phyloP scores from a whole-genome alignment of 2,113 vertebrate species.

The Oreochromis spilurus region DNA sequence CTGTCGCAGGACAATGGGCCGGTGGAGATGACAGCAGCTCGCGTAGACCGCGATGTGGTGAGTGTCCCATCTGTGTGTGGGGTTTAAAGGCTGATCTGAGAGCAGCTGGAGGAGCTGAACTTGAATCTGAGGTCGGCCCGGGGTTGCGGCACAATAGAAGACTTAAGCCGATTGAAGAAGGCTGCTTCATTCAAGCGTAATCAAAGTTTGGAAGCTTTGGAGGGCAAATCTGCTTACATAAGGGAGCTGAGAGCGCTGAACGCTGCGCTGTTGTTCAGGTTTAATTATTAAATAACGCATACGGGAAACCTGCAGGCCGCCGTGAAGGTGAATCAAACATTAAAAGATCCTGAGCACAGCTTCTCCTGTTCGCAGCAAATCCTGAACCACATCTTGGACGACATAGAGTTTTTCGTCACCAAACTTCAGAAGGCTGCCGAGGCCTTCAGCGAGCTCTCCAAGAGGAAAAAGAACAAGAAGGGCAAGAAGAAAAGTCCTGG shows the following conservation, averaged over 20 bases:
- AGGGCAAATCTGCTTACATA: slow-evolving; percentile 40
- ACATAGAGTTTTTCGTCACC: slow-evolving; percentile 92
- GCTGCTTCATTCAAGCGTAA: not conserved
- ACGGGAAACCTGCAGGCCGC: not conserved
- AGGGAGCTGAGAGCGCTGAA: not conserved
- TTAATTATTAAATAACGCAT: slow-evolving; percentile 15
- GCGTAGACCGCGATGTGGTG: slow-evolving; percentile 93
- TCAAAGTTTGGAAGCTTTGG: not conserved
- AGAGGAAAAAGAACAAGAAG: slow-evolving; percentile 88
- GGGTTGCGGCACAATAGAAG: not conserved
- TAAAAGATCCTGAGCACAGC: not conserved
- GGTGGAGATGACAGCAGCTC: slow-evolving; percentile 76
- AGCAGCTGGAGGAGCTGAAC: not conserved
- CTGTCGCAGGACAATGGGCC: slow-evolving; percentile 73
- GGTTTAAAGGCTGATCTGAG: not conserved
- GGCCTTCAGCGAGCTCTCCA: slow-evolving; percentile 86
- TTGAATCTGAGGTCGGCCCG: not conserved
- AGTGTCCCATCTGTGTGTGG: not conserved
- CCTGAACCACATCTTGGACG: slow-evolving; percentile 95
- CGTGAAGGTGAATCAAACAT: not conserved
- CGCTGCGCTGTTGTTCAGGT: slow-evolving; percentile 1
- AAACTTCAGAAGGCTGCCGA: slow-evolving; percentile 95
- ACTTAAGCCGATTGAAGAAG: slow-evolving; percentile 6
- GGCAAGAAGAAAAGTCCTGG: slow-evolving; percentile 89
- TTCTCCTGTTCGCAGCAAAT: slow-evolving; percentile 80